Evolutionary conservation across 2,888 invertebrate genomes (phyloP).

Genomic region (Apocheima hispidaria): DNA sequence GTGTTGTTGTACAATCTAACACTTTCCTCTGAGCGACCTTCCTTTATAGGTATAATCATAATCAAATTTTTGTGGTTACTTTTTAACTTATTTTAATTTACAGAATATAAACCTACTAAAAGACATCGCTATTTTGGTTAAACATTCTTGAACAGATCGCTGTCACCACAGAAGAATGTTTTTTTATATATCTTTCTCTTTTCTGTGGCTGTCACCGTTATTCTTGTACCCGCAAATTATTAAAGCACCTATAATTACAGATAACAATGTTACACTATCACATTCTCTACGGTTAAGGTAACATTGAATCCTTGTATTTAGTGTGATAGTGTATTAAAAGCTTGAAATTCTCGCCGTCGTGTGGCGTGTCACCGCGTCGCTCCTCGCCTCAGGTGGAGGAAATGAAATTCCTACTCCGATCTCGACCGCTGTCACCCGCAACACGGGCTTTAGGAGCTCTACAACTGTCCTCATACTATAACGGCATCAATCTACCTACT

Average conservation of each 20-base stretch:
- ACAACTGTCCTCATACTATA: constrained; percentile 3
- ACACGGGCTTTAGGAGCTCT: constrained; percentile 4
- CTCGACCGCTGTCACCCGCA: constrained; percentile 43
- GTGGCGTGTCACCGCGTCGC: constrained; percentile 16
- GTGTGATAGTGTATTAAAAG: constrained; percentile 1
- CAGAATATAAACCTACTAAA: too few relatives aligned
- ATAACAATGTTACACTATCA: background rate
- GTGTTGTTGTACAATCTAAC: too few relatives aligned
- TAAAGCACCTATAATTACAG: background rate
- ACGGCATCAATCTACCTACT: background rate
- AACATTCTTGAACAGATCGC: too few relatives aligned
- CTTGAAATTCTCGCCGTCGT: constrained; percentile 17
- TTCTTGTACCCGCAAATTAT: too few relatives aligned
- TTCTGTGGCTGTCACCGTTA: too few relatives aligned
- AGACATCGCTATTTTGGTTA: too few relatives aligned
- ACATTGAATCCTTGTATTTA: background rate
- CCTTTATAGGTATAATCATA: too few relatives aligned
- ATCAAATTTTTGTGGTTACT: too few relatives aligned
- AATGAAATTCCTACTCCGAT: constrained; percentile 44
- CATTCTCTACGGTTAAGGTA: background rate
- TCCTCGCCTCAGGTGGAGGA: constrained; percentile 41
- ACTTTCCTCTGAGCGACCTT: too few relatives aligned
- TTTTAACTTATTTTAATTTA: too few relatives aligned
- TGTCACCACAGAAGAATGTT: too few relatives aligned
- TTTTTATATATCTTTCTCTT: too few relatives aligned